Percentiles rank a stretch among this genome's conserved stretches.
phyloP scores from a whole-genome alignment of 2,797 vertebrate genomes.

The Pachyuromys duprasi region DNA sequence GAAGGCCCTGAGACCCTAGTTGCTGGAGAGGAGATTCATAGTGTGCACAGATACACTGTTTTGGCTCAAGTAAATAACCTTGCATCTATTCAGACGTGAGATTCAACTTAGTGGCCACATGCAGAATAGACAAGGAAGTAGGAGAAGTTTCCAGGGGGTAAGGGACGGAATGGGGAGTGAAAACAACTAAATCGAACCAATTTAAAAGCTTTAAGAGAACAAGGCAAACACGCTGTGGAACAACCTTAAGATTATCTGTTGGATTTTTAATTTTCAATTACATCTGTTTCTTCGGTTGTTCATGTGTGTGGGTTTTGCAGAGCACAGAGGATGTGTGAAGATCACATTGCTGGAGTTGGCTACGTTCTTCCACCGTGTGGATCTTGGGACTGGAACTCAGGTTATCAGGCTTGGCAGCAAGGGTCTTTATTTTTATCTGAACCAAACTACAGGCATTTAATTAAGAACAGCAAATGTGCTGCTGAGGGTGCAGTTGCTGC shows the following conservation, averaged over 20 bases:
- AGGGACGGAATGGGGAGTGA: not conserved
- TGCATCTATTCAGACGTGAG: not conserved
- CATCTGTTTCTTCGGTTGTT: not conserved
- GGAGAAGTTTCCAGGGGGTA: not conserved
- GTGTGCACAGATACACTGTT: not conserved
- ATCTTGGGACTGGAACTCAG: not conserved
- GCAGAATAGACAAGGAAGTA: not conserved
- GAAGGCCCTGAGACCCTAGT: not conserved
- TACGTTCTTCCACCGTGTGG: too few relatives aligned
- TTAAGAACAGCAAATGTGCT: too few relatives aligned
- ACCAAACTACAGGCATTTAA: not conserved
- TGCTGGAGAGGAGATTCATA: not conserved
- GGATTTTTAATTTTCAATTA: too few relatives aligned
- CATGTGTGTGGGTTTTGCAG: not conserved
- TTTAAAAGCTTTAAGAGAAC: not conserved
- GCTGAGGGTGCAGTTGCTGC: accelerated
- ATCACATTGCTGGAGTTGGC: not conserved
- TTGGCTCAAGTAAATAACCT: not conserved
- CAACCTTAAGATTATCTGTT: not conserved
- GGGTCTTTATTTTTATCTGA: not conserved
- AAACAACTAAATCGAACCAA: not conserved
- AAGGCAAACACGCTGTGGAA: accelerated
- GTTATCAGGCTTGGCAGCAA: not conserved
- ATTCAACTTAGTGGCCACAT: not conserved
- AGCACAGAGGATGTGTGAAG: not conserved